Conservation (phyloP, 1,140 invertebrate genomes). For the Asbolus verrucosus region DNA sequence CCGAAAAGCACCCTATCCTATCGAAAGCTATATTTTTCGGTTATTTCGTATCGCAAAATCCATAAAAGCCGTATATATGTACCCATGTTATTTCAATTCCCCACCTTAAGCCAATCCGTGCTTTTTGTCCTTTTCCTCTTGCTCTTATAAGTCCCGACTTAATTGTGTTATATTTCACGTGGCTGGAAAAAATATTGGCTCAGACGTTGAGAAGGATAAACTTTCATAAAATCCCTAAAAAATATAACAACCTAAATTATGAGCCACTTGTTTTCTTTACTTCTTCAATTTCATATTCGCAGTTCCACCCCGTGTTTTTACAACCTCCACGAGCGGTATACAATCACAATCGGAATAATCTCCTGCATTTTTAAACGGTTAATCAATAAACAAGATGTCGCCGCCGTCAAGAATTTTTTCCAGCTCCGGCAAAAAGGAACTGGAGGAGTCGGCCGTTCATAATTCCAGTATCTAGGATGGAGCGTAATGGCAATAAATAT, state of each 20-base stretch:
- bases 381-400: slow-evolving; percentile 9
- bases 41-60: slow-evolving; percentile 55
- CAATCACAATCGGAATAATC: too few relatives aligned
- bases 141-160: slow-evolving; percentile 23
- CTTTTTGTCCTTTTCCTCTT: slow-evolving; percentile 17
- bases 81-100: slow-evolving; percentile 41
- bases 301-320: too few relatives aligned
- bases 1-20: slow-evolving; percentile 58
- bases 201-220: slow-evolving; percentile 34
- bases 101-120: neutral
- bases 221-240: slow-evolving; percentile 22
- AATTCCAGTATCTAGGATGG: slow-evolving; percentile 15
- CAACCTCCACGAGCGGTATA: too few relatives aligned
- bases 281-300: too few relatives aligned
- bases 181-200: slow-evolving; percentile 33
- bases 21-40: slow-evolving; percentile 58
- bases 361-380: neutral
- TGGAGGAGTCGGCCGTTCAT: neutral
- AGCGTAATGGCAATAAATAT: slow-evolving; percentile 38
- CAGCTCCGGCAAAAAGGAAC: neutral
- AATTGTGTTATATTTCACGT: slow-evolving; percentile 35
- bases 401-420: neutral
- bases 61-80: slow-evolving; percentile 44
- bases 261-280: slow-evolving; percentile 16
- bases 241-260: slow-evolving; percentile 23